These are phyloP conservation scores for Megalopta genalis DNA, from an alignment of 1,140 invertebrate genomes.

Conservation along the genomic window DNA sequence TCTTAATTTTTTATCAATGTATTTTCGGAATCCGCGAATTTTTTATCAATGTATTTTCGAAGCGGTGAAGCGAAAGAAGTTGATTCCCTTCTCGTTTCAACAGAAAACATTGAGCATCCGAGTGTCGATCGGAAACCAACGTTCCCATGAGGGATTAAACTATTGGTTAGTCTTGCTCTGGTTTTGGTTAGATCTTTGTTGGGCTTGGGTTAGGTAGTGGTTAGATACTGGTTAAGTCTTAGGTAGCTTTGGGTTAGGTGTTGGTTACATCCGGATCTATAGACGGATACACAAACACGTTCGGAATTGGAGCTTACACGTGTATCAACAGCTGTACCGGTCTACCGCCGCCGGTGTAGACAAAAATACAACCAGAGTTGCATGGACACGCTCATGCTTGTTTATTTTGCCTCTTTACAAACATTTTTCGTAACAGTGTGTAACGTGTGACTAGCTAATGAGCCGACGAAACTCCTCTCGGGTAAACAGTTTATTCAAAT, in stretches of 20 bases:
- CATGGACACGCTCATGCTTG: neutral
- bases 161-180: constrained; percentile 9
- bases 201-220: constrained; percentile 36
- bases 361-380: neutral
- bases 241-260: constrained; percentile 46
- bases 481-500: too few relatives aligned
- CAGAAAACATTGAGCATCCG: neutral
- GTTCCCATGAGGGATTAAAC: constrained; percentile 14
- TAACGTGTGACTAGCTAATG: too few relatives aligned
- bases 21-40: too few relatives aligned
- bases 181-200: constrained; percentile 34
- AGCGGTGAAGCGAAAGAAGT: neutral
- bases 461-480: too few relatives aligned
- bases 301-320: constrained; percentile 39
- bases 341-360: neutral
- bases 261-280: constrained; percentile 33
- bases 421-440: neutral
- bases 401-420: neutral
- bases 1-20: too few relatives aligned
- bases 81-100: neutral
- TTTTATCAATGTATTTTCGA: too few relatives aligned
- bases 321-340: constrained; percentile 40
- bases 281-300: constrained; percentile 32
- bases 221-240: constrained; percentile 42
- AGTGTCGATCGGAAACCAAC: neutral